phyloP scores from a whole-genome alignment of 2,888 invertebrate genomes.

The Conistra vaccinii region DNA sequence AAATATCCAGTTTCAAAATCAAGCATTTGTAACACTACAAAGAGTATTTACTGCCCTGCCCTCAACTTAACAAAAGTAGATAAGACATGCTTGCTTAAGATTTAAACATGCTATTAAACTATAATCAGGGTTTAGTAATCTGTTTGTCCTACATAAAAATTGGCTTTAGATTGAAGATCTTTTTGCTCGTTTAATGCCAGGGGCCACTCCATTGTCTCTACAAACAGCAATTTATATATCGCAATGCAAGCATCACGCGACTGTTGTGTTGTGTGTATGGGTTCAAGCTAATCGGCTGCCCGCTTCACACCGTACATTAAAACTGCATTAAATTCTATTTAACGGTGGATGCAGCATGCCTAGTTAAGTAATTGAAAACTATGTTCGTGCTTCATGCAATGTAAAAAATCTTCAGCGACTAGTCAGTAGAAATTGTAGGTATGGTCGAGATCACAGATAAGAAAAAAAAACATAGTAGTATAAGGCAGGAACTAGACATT shows the following conservation, averaged over 20 bases:
- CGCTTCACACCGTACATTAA: constrained; percentile 85
- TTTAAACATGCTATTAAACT: constrained; percentile 67
- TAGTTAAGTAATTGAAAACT: constrained; percentile 83
- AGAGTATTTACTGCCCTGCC: constrained; percentile 24
- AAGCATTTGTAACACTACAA: constrained; percentile 23
- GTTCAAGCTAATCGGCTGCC: constrained; percentile 79
- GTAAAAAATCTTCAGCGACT: constrained; percentile 72
- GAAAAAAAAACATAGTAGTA: constrained; percentile 39
- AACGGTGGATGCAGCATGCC: constrained; percentile 79
- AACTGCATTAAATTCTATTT: constrained; percentile 88
- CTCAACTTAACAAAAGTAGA: constrained; percentile 46
- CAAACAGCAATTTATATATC: constrained; percentile 78
- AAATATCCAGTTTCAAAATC: constrained; percentile 24
- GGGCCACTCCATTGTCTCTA: constrained; percentile 79
- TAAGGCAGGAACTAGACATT: constrained; percentile 61
- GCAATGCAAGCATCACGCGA: constrained; percentile 78
- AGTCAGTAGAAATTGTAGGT: constrained; percentile 55
- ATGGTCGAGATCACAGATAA: constrained; percentile 49
- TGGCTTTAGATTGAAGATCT: constrained; percentile 74
- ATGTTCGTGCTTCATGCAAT: constrained; percentile 77
- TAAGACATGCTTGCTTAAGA: constrained; percentile 66
- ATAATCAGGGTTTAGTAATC: constrained; percentile 69
- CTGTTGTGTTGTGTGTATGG: constrained; percentile 74
- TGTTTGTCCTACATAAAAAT: constrained; percentile 78
- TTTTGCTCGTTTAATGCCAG: constrained; percentile 73